A percentile compares a stretch with the other conserved stretches of the same genome.
These are phyloP conservation scores for Bombus breviceps DNA, from an alignment of 1,140 invertebrate genomes.

Conservation along the genomic window DNA sequence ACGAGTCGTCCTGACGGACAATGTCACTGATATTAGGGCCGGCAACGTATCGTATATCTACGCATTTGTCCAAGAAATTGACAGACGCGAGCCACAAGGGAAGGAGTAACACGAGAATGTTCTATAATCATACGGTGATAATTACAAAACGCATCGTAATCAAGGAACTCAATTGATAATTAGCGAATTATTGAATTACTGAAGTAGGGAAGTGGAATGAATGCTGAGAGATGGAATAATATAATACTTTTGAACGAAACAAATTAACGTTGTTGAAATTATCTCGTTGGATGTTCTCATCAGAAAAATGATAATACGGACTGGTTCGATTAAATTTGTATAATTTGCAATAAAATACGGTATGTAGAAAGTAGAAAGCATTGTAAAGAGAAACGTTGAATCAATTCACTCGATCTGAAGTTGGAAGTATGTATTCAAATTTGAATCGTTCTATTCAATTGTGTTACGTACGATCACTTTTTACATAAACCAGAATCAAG, in stretches of 20 bases:
- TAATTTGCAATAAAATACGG: neutral
- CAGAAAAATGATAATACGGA: neutral
- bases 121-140: too few species aligned
- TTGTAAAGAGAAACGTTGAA: neutral
- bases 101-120: too few species aligned
- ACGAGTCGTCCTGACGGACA: conserved; percentile 6
- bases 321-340: neutral
- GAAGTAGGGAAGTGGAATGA: too few species aligned
- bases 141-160: too few species aligned
- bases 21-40: conserved; percentile 46
- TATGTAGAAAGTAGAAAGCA: neutral
- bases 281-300: neutral
- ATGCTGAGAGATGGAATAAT: too few species aligned
- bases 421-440: neutral
- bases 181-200: too few species aligned
- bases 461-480: too few species aligned
- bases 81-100: neutral
- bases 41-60: conserved; percentile 8
- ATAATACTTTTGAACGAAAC: conserved; percentile 9
- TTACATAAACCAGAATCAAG: too few species aligned
- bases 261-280: neutral
- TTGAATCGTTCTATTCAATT: neutral
- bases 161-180: too few species aligned
- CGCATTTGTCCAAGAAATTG: conserved; percentile 47
- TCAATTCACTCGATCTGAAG: neutral